Evolutionary conservation across 2,113 vertebrate species (phyloP), one percentile per base, ranked within the genome.

Genomic region (Empidonax traillii): DNA sequence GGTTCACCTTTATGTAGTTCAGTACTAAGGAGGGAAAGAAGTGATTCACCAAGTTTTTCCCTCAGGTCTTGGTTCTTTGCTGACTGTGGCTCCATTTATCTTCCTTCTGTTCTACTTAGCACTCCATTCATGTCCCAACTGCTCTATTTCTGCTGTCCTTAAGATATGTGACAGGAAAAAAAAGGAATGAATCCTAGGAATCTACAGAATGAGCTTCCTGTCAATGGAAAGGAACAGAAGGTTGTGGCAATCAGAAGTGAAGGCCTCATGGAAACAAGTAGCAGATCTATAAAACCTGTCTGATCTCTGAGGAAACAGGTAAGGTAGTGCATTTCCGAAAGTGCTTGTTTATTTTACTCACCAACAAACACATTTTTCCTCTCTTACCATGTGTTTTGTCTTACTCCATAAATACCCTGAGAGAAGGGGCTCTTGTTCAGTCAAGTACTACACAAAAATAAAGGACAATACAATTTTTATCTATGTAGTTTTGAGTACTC

Each of bases 361-460:
- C 15, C 14, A 46, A 9, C 13, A 82, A 51, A 37, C 9, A 30
- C 0, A 0, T 51, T 86, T 88, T 84, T 5, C 20, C 8, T 35
- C 25, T 14, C 7, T 73, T 58, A 43, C 3, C 2, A 2, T 10
- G 11, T 37, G 5, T 62, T 89, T 83, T 81, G 10, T 59, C 7
- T 69, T 65, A 47, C 18, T 75, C 33, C 27, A 19, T 39, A 78
- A 89, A 33, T 31, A 63, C 3, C 2, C 3, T 43, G 43, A 76
- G 47, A 71, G 20, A 80, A 86, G 13, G 14, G 6, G 1, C 2
- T 14, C 23, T 76, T 65, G 19, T 51, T 75, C n/a, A 67, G 25
- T 47, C 31, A 77, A 88, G 24, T 31, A 33, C 13, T 53, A 47
- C 5, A 43, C 3, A 52, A 62, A 56, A 73, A 83, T 56, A 61